Base-by-base conservation (phyloP, 35 echinoderm and acorn worm genomes). In the Chiridota heheva region DNA sequence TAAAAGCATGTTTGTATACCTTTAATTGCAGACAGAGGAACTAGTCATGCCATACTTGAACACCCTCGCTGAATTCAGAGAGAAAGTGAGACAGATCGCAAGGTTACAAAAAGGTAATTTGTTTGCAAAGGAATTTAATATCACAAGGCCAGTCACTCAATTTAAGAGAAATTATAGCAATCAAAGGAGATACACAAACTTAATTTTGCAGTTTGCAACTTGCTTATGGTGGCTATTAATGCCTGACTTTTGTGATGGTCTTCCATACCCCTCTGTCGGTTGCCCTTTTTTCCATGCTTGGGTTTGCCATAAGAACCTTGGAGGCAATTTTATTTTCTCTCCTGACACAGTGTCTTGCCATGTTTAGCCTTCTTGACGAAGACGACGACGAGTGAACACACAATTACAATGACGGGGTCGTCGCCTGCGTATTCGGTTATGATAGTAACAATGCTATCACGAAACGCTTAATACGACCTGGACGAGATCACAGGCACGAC, bases 31-130 rank as follows among this genome's bases (percentile, higher is more conserved):
- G 41, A 69, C 65, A 69, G 7, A 39, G 65, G 73, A 98, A 77
- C 81, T 76, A 27, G 95, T 98, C 1, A 86, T 98, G 84, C 95
- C 95, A 36, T 98, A 98, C 68, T 58, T 98, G 35, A 71, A 98
- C 63, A 82, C 83, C 7, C 71, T 98, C 58, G 85, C 88, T 8
- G 70, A 77, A 65, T 98, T 98, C 51, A 69, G 95, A 64, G 84
- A 88, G 40, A 77, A 80, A 42, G 72, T 87, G 24, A 51, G 89
- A 31, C 84, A 98, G 64, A 85, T 78, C 24, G 94, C 94, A 55
- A 95, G 86, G 40, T 59, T 48, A 69, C 61, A 79, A 36, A 83
- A 95, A 89, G 85, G 91, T 95, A 53, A 40, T 18, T 60, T 33
- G 2, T 7, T 42, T 7, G 20, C 16, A n/a, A n/a, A n/a, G n/a